Evolutionary conservation across 1,140 invertebrate species (phyloP), one percentile per base, ranked within the genome.

Genomic region (Oedothorax gibbosus): DNA sequence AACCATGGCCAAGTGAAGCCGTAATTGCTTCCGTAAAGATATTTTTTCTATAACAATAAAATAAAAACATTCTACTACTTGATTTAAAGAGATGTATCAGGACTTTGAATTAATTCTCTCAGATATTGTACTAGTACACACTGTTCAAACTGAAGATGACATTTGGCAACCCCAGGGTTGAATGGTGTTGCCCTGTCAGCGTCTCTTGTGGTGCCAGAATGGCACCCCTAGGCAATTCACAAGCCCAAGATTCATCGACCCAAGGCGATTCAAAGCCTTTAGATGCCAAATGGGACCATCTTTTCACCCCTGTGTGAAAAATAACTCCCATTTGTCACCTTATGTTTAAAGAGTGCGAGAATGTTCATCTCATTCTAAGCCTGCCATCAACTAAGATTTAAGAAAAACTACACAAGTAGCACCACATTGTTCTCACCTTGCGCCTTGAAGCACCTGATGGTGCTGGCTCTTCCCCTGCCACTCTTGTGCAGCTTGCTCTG

Each of bases 401-500:
- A 62, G 57, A 62, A 62, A 62, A 62, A 62, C 6, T 35, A 35
- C 1, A 62, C 1, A 15, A 62, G 3, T 62, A 62, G 18, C 6
- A 14, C 35, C 35, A 35, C 35, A 35, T 35, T 35, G 35, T 62
- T 56, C 81, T 76, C 60, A 84, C 81, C 81, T n/a, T 84, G 60
- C 35, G 71, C 72, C 57, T 56, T 76, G 14, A 84, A 66, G 62
- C 81, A 84, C 51, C 72, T 54, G 3, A 84, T 56, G 12, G 81
- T 76, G n/a, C 76, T 76, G 15, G 71, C 18, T 57, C 21, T 50
- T 2, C 51, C 53, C 14, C 20, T 7, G 7, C 88, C 92, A 2
- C 62, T 10, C 35, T 35, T 35, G 18, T 75, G 15, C 15, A 73
- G 69, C 14, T 75, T 54, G n/a, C 65, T 93, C 87, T 92, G 91